A percentile compares a stretch with the other conserved stretches of the same genome.
phyloP scores from a whole-genome alignment of 2,888 invertebrate species.

The Stegana nigrithorax region DNA sequence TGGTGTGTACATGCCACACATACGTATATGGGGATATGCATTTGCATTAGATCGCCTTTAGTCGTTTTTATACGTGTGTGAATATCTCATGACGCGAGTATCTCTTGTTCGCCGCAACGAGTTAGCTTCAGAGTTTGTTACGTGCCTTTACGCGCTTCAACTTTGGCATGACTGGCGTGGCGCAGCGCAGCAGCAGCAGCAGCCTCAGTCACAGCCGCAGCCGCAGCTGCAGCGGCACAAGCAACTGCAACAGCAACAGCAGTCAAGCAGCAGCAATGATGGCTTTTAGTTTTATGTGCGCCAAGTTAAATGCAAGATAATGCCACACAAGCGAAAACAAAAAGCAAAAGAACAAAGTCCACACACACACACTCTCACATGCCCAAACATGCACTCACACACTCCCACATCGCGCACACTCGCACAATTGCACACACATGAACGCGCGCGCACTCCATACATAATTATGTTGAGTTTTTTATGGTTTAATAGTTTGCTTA shows the following conservation, averaged over 20 bases:
- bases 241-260: not conserved
- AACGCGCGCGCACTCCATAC: constrained; percentile 8
- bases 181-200: not conserved
- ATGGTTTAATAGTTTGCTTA: constrained; percentile 47
- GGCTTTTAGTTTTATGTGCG: constrained; percentile 22
- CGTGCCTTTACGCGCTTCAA: not conserved
- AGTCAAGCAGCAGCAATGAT: not conserved
- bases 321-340: not conserved
- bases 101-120: not conserved
- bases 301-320: not conserved
- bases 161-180: not conserved
- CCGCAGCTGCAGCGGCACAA: too few relatives aligned
- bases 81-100: not conserved
- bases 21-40: too few relatives aligned
- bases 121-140: not conserved
- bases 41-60: not conserved
- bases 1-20: too few relatives aligned
- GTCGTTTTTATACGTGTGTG: not conserved
- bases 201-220: too few relatives aligned
- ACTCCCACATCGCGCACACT: not conserved
- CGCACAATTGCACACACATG: constrained; percentile 6
- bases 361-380: not conserved
- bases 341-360: not conserved
- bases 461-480: constrained; percentile 30
- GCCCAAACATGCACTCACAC: not conserved